Evolutionary conservation across 2,888 invertebrate genomes (phyloP).

Genomic region (Erebia palarica): DNA sequence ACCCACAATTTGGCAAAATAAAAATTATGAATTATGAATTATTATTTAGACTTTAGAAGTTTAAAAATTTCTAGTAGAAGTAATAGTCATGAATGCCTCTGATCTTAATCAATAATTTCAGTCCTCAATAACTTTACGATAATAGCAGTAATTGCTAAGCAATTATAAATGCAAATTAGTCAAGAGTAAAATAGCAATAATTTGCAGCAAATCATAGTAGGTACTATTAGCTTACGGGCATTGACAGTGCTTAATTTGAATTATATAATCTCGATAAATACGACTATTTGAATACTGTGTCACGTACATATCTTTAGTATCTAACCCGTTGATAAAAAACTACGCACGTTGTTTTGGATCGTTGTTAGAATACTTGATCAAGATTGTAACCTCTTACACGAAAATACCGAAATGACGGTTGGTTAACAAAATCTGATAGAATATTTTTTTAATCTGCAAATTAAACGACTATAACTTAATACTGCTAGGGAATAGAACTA

Average conservation of each 20-base stretch:
- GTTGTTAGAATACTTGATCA: constrained; percentile 10
- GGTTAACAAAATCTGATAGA: neutral
- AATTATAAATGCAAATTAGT: constrained; percentile 5
- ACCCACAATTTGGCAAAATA: too few relatives aligned
- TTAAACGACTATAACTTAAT: too few relatives aligned
- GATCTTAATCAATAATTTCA: too few relatives aligned
- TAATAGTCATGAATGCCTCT: neutral
- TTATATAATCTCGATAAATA: neutral
- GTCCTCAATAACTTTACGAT: neutral
- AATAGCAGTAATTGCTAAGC: neutral
- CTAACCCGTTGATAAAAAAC: constrained; percentile 6
- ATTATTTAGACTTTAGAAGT: neutral
- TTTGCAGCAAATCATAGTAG: constrained; percentile 2
- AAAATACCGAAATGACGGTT: neutral
- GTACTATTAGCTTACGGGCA: neutral
- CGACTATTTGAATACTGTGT: neutral
- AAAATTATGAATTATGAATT: too few relatives aligned
- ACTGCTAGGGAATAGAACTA: too few relatives aligned
- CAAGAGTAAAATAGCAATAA: neutral
- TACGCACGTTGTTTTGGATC: neutral
- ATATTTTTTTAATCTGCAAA: neutral
- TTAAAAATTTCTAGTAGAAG: too few relatives aligned
- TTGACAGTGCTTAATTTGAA: constrained; percentile 1
- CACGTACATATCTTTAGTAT: constrained; percentile 11
- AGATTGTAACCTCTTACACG: neutral